These are phyloP conservation scores for Zaprionus africanus DNA, from an alignment of 1,140 invertebrate genomes.

Conservation along the genomic window DNA sequence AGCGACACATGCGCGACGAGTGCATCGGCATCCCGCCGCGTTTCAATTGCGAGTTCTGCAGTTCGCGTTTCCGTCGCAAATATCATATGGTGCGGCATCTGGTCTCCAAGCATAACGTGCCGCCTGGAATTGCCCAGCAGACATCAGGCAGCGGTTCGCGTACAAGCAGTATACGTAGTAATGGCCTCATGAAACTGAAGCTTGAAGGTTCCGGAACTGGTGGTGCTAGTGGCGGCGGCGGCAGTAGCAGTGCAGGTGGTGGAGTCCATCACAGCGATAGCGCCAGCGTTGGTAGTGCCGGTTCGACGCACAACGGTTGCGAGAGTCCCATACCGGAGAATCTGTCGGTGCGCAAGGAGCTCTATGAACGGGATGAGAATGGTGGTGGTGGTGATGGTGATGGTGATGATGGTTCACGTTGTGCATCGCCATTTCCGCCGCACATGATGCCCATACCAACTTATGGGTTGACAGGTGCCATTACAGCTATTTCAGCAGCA, in stretches of 20 bases:
- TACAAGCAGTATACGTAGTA: constrained; percentile 35
- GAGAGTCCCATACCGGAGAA: constrained; percentile 79
- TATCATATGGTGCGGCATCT: constrained; percentile 87
- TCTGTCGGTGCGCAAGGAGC: constrained; percentile 73
- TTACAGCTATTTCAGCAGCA: constrained; percentile 79
- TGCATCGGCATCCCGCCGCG: constrained; percentile 88
- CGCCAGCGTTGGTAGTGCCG: constrained; percentile 71
- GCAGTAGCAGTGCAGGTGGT: not conserved
- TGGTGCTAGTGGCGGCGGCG: not conserved
- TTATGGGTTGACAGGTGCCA: constrained; percentile 78
- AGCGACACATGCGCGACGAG: constrained; percentile 88
- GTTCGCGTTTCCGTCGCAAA: constrained; percentile 86
- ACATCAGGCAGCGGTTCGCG: constrained; percentile 71
- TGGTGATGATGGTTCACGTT: constrained; percentile 43
- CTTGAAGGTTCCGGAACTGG: not conserved
- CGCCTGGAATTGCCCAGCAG: constrained; percentile 73
- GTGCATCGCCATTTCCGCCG: constrained; percentile 66
- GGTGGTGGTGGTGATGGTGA: constrained; percentile 4
- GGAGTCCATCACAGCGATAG: constrained; percentile 57
- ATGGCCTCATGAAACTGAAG: constrained; percentile 39
- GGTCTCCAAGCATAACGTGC: constrained; percentile 85
- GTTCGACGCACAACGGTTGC: constrained; percentile 65
- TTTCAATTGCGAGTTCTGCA: constrained; percentile 88
- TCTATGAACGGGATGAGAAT: constrained; percentile 66
- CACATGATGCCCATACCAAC: constrained; percentile 68